Percentiles rank a stretch among this genome's conserved stretches.
Evolutionary conservation across 2,888 invertebrate genomes (phyloP).

Genomic region (Bembecia ichneumoniformis): DNA sequence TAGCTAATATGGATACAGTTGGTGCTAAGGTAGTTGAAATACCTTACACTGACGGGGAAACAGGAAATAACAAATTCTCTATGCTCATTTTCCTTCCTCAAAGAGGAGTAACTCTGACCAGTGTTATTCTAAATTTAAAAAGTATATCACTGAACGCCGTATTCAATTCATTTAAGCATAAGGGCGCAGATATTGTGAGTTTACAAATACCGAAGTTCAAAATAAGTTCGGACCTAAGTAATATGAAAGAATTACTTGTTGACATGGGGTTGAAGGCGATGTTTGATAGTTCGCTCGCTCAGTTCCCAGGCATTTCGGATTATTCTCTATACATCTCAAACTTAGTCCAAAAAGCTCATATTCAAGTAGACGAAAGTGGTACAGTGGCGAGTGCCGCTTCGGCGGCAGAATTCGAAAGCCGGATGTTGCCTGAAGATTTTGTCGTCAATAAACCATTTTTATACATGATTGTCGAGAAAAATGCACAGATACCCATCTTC

Average conservation of each 20-base stretch:
- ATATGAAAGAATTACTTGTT: conserved; percentile 50
- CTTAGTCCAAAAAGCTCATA: conserved; percentile 50
- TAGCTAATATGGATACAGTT: conserved; percentile 21
- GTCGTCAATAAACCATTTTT: conserved; percentile 46
- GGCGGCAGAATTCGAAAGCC: conserved; percentile 22
- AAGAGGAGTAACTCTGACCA: conserved; percentile 39
- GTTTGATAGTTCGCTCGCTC: conserved; percentile 33
- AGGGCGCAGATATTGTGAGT: conserved; percentile 49
- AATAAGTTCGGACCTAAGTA: conserved; percentile 57
- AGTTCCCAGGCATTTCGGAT: conserved; percentile 37
- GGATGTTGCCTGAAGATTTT: conserved; percentile 26
- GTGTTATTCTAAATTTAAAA: conserved; percentile 63
- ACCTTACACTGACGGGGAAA: conserved; percentile 34
- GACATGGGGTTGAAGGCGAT: conserved; percentile 50
- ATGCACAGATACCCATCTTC: conserved; percentile 37
- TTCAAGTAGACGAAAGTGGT: conserved; percentile 54
- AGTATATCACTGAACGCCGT: conserved; percentile 54
- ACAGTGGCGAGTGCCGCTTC: conserved; percentile 36
- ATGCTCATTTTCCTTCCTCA: conserved; percentile 77
- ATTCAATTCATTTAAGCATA: conserved; percentile 42
- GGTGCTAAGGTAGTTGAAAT: conserved; percentile 41
- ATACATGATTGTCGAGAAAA: conserved; percentile 52
- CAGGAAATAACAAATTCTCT: conserved; percentile 52
- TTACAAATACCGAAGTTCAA: conserved; percentile 75
- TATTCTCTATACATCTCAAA: conserved; percentile 33